Conservation (phyloP, 2,113 vertebrate genomes). For the Lamprologus tigripictilis region DNA sequence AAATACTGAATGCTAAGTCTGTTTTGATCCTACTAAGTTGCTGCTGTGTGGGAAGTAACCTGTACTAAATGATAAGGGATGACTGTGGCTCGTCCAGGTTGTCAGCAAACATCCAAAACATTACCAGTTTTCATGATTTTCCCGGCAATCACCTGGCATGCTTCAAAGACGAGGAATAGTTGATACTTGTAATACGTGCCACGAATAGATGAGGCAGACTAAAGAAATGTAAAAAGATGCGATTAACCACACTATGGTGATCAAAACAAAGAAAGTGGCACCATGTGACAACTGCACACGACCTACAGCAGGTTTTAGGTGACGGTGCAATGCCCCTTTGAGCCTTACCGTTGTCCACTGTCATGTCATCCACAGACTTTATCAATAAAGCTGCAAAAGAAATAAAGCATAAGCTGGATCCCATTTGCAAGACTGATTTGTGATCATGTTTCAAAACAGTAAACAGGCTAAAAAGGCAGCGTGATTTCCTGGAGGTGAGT, state of each 20-base stretch:
- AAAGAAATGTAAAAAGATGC: conserved; percentile 3
- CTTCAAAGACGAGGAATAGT: background rate
- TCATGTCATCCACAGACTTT: conserved; percentile 2
- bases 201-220: background rate
- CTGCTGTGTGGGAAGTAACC: conserved; percentile 6
- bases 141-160: background rate
- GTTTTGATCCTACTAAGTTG: background rate
- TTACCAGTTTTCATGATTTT: background rate
- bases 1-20: conserved; percentile 36
- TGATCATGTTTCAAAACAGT: background rate
- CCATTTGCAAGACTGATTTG: background rate
- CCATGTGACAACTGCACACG: background rate
- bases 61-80: background rate
- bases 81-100: background rate
- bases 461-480: background rate
- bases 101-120: background rate
- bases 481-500: conserved; percentile 5
- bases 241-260: conserved; percentile 2
- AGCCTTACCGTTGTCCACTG: background rate
- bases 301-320: background rate
- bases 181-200: background rate
- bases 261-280: conserved; percentile 16
- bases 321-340: conserved; percentile 4
- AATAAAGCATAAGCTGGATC: background rate
- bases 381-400: background rate